phyloP scores from a whole-genome alignment of 2,888 invertebrate species.

The Notodonta dromedarius region DNA sequence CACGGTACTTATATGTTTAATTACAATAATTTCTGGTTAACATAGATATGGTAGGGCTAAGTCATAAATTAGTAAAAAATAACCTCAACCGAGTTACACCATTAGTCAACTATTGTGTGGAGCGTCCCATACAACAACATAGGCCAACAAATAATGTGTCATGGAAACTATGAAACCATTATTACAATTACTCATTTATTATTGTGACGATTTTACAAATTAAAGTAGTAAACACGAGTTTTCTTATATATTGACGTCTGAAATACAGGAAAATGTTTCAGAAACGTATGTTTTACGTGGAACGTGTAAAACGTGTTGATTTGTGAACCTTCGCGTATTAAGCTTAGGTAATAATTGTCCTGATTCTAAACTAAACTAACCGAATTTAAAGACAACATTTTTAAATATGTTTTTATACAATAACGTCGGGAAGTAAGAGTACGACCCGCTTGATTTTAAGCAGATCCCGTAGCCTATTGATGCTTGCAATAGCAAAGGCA shows the following conservation, averaged over 20 bases:
- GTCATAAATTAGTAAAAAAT: neutral
- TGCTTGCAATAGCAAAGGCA: too few species aligned
- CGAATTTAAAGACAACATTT: too few species aligned
- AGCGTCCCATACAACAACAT: conserved; percentile 14
- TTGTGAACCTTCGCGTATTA: neutral
- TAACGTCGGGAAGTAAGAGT: too few species aligned
- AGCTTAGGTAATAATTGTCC: neutral
- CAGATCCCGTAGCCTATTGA: too few species aligned
- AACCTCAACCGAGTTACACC: conserved; percentile 29
- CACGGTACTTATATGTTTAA: too few species aligned
- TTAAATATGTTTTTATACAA: too few species aligned
- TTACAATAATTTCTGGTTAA: neutral
- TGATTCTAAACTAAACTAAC: too few species aligned
- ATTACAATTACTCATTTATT: conserved; percentile 29
- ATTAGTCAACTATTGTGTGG: conserved; percentile 24
- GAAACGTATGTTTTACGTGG: neutral
- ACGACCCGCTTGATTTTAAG: too few species aligned
- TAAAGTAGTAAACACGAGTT: conserved; percentile 14
- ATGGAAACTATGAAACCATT: conserved; percentile 16
- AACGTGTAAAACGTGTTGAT: neutral
- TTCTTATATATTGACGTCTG: conserved; percentile 28
- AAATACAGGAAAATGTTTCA: conserved; percentile 41
- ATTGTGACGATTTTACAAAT: conserved; percentile 20
- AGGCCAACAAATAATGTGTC: conserved; percentile 22
- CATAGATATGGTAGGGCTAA: neutral